Percentiles rank a stretch among this genome's conserved stretches.
phyloP scores from a whole-genome alignment of 2,797 vertebrate genomes.

The Enoplosus armatus region DNA sequence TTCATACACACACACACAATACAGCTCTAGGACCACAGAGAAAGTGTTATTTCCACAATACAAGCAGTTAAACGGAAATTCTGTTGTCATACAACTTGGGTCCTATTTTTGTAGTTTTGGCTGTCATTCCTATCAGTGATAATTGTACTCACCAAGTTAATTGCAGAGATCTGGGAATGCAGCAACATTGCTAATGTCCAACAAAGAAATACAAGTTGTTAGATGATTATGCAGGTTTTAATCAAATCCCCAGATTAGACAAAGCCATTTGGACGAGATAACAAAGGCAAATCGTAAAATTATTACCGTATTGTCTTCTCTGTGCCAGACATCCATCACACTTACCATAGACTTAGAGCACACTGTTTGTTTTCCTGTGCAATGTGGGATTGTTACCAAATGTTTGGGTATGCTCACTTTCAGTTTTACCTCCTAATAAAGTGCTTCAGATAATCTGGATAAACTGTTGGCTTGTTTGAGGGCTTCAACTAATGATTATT shows the following conservation, averaged over 20 bases:
- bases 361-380: not conserved
- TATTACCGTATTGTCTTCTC: not conserved
- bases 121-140: not conserved
- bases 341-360: not conserved
- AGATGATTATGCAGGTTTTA: not conserved
- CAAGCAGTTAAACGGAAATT: not conserved
- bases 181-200: not conserved
- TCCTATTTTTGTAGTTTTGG: not conserved
- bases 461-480: not conserved
- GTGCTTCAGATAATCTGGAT: not conserved
- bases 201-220: constrained; percentile 2
- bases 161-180: not conserved
- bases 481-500: not conserved
- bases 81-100: not conserved
- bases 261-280: not conserved
- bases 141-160: not conserved
- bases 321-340: not conserved
- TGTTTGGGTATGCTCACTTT: not conserved
- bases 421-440: not conserved
- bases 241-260: not conserved
- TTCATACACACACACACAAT: not conserved
- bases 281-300: not conserved
- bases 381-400: not conserved
- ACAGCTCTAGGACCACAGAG: not conserved
- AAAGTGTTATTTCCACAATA: not conserved